A percentile compares a stretch with the other conserved stretches of the same genome.
phyloP scores from a whole-genome alignment of 2,888 invertebrate species.

The Trachelus tabidus region DNA sequence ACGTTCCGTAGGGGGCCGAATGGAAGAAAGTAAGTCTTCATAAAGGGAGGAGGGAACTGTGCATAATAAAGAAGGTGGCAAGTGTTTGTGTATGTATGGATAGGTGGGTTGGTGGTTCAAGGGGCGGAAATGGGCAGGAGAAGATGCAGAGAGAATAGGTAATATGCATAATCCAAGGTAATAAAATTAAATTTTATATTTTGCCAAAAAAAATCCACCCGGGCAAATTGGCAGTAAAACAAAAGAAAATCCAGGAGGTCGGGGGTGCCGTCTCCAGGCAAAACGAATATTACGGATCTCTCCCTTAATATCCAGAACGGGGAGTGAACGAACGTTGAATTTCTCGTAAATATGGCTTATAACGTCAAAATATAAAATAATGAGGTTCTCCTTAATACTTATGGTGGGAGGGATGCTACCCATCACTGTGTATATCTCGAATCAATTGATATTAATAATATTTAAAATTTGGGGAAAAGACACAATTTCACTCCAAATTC shows the following conservation, averaged over 20 bases:
- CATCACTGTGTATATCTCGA: constrained; percentile 18
- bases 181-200: constrained; percentile 40
- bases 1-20: neutral
- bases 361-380: constrained; percentile 55
- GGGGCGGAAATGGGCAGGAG: neutral
- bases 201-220: constrained; percentile 23
- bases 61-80: neutral
- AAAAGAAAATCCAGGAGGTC: constrained; percentile 11
- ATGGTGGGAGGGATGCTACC: constrained; percentile 39
- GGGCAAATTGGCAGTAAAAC: constrained; percentile 40
- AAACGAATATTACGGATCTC: constrained; percentile 13
- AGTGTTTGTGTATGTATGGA: neutral
- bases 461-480: neutral
- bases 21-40: neutral
- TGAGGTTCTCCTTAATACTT: constrained; percentile 55
- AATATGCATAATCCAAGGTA: constrained; percentile 26
- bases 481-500: neutral
- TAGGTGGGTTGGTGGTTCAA: neutral
- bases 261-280: neutral
- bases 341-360: constrained; percentile 57
- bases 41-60: neutral
- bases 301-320: constrained; percentile 3
- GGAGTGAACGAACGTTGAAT: neutral
- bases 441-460: constrained; percentile 27
- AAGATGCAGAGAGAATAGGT: neutral